Base-by-base conservation (phyloP, 2,888 invertebrate species). In the Caenorhabditis auriculariae region DNA sequence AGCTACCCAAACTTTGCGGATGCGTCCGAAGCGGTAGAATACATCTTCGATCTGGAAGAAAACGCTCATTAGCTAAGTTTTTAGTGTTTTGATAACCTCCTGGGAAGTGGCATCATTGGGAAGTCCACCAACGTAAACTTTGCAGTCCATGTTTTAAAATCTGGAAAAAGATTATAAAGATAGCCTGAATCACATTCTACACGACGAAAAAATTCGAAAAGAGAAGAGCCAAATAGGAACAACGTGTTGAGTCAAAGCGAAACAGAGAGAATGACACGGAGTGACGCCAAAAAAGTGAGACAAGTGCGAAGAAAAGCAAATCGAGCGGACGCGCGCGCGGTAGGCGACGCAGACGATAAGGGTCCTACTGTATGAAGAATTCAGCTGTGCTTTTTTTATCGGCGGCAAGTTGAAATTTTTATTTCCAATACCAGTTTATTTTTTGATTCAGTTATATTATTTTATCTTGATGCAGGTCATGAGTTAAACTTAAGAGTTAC, bases 1-100 rank as follows among this genome's bases (percentile, higher is more conserved):
- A 0, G 93, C 93, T 49, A 93, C 91, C 93, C 93, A 93, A 45
- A 93, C 91, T 83, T 91, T 93, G 75, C 90, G 87, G 66, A 93
- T 86, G 39, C 89, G 90, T 7, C 93, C 93, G 83, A 90, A 93
- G 83, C 91, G 90, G 56, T 88, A 87, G 83, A 93, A 93, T 9
- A 90, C 88, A 78, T 89, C 89, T 83, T 93, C 92, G 58, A 83
- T 91, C 63, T 63, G 49, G 24, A 65, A 53, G 19, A 21, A 26
- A n/a, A 9, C 32, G n/a, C 5, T 17, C 27, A n/a, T 38, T 7
- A 5, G 4, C 19, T n/a, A n/a, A n/a, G n/a, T n/a, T n/a, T n/a
- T n/a, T n/a, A n/a, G n/a, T n/a, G n/a, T n/a, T n/a, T n/a, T 12
- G 27, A 17, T 38, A 35, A 72, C 66, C 57, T 78, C 78, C 56